Percentiles rank a stretch among this genome's conserved stretches.
Conservation (phyloP, 2,888 invertebrate species). For the Hypena proboscidalis region DNA sequence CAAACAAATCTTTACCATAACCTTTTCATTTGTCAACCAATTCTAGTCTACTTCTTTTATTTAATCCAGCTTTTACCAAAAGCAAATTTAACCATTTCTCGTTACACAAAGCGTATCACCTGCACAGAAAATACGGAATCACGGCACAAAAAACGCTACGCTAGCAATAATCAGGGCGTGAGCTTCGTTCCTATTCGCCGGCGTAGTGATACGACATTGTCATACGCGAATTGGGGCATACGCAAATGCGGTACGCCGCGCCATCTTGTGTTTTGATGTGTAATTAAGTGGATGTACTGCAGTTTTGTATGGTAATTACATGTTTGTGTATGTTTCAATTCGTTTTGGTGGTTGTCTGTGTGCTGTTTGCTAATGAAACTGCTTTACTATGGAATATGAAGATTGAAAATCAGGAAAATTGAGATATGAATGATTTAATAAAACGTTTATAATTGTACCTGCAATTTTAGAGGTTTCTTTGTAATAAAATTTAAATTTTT, state of each 20-base stretch:
- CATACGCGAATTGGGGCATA: conserved; percentile 44
- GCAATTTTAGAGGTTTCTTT: too few species aligned
- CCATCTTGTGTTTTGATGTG: conserved; percentile 45
- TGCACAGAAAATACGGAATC: conserved; percentile 26
- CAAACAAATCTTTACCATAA: too few species aligned
- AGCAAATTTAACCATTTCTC: not conserved
- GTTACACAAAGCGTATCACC: conserved; percentile 13
- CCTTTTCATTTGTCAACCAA: too few species aligned
- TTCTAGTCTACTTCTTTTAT: too few species aligned
- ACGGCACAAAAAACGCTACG: conserved; percentile 36
- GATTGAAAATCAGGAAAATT: too few species aligned
- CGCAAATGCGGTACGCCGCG: conserved; percentile 38
- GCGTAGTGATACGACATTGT: conserved; percentile 40
- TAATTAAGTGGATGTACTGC: conserved; percentile 45
- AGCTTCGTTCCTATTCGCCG: conserved; percentile 31
- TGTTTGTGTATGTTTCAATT: not conserved
- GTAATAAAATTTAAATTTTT: too few species aligned
- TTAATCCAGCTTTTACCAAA: too few species aligned
- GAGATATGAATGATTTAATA: too few species aligned
- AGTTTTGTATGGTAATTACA: conserved; percentile 6
- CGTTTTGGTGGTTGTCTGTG: too few species aligned
- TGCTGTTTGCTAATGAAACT: too few species aligned
- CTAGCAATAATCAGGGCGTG: conserved; percentile 45
- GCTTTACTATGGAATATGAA: too few species aligned
- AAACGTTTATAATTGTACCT: too few species aligned